phyloP scores from a whole-genome alignment of 2,113 vertebrate genomes.

The Oreochromis niloticus region DNA sequence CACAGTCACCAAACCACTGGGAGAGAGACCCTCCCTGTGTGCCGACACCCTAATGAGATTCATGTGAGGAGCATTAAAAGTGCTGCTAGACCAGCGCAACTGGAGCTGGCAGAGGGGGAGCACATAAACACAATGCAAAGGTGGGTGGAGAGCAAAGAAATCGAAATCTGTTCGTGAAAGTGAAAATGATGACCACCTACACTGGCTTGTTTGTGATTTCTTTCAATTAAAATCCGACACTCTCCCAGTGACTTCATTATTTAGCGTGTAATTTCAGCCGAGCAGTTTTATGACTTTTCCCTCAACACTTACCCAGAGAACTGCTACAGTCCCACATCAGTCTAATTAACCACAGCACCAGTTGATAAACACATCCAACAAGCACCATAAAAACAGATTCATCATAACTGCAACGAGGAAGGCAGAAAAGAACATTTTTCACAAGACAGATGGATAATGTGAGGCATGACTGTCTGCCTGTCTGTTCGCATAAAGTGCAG shows the following conservation, averaged over 20 bases:
- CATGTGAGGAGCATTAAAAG: conserved; percentile 61
- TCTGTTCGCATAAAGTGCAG: not conserved
- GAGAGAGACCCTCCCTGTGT: conserved; percentile 9
- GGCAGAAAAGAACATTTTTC: not conserved
- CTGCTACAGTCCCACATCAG: not conserved
- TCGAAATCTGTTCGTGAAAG: not conserved
- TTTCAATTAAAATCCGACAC: not conserved
- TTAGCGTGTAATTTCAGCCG: not conserved
- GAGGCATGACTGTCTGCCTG: not conserved
- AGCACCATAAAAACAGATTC: not conserved
- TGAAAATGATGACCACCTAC: not conserved
- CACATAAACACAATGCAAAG: not conserved
- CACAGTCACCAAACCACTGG: not conserved
- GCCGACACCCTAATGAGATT: conserved; percentile 55
- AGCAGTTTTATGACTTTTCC: conserved; percentile 5
- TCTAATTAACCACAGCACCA: conserved; percentile 6
- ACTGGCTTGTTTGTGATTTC: not conserved
- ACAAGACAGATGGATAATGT: not conserved
- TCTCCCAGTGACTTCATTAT: not conserved
- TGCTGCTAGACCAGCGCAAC: not conserved
- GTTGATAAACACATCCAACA: not conserved
- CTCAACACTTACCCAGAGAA: not conserved
- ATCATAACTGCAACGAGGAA: not conserved
- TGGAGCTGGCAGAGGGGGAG: not conserved
- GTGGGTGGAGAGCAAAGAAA: not conserved